Base-by-base conservation (phyloP, 2,888 invertebrate genomes). In the Papilio gigon region DNA sequence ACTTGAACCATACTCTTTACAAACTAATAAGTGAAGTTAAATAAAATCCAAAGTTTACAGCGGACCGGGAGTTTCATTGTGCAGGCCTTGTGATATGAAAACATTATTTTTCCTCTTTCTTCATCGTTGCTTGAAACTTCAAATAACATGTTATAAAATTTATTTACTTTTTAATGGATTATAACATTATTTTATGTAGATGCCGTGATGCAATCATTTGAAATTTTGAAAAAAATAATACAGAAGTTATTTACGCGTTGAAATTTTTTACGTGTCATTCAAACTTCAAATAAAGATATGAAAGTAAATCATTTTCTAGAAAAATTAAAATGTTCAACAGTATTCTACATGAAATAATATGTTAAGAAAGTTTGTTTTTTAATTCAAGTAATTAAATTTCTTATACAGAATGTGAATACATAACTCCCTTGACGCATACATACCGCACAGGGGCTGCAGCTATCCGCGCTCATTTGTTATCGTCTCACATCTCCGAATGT, bases 401-500 rank as follows among this genome's bases (percentile, higher is more conserved):
- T 17, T n/a, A 4, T 11, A 27, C 50, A 17, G 12, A 22, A 47
- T 47, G 12, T 22, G 22, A 27, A 17, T 17, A 58, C n/a, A n/a
- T n/a, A n/a, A 35, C 17, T 63, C n/a, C 14, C n/a, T 27, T 56
- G 12, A 8, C 20, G 40, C 30, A 40, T 25, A 35, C 40, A 53
- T 44, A 3, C 40, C 35, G 42, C 20, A 42, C 42, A 64, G 20
- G 35, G 27, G 30, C 27, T 50, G 56, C 44, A 47, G 63, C 17
- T 47, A 14, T 47, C 59, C 20, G 14, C 5, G 58, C 25, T 50
- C 64, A 63, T 65, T 30, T 65, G 37, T 68, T 68, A 68, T 30
- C 65, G 64, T 68, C 64, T 68, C 5, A 22, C 40, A 33, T 9
- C 35, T 64, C 40, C 8, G 50, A 50, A 50, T 47, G 47, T 50